These are phyloP conservation scores for Odontothrips loti DNA, from an alignment of 2,888 invertebrate species.

Conservation along the genomic window DNA sequence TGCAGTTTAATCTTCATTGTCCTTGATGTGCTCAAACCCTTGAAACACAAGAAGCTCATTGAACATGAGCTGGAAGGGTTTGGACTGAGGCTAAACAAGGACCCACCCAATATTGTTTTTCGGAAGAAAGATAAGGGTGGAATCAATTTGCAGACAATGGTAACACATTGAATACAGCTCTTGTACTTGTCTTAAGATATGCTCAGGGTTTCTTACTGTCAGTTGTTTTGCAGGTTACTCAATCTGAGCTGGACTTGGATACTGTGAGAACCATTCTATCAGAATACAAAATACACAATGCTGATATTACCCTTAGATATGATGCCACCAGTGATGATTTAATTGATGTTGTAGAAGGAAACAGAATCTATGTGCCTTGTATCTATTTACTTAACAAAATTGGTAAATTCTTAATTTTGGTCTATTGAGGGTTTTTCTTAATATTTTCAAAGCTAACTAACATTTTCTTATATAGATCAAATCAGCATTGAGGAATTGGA, in stretches of 20 bases:
- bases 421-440: neutral
- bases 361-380: conserved; percentile 96
- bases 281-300: conserved; percentile 98
- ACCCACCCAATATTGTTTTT: conserved; percentile 95
- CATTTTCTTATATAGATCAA: conserved; percentile 62
- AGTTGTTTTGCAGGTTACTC: conserved; percentile 60
- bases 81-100: conserved; percentile 90
- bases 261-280: conserved; percentile 92
- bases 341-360: conserved; percentile 98
- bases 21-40: conserved; percentile 92
- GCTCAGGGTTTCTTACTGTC: neutral
- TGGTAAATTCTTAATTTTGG: conserved; percentile 53
- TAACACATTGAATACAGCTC: conserved; percentile 45
- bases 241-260: conserved; percentile 90
- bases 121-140: conserved; percentile 98
- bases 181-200: conserved; percentile 26
- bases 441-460: neutral
- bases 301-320: conserved; percentile 89
- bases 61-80: conserved; percentile 99
- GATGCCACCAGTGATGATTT: conserved; percentile 97
- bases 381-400: conserved; percentile 99
- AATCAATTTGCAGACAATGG: conserved; percentile 88
- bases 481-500: conserved; percentile 94
- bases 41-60: conserved; percentile 91
- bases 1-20: conserved; percentile 98